Conservation (phyloP, 2,113 vertebrate species). For the Nannospalax galili region DNA sequence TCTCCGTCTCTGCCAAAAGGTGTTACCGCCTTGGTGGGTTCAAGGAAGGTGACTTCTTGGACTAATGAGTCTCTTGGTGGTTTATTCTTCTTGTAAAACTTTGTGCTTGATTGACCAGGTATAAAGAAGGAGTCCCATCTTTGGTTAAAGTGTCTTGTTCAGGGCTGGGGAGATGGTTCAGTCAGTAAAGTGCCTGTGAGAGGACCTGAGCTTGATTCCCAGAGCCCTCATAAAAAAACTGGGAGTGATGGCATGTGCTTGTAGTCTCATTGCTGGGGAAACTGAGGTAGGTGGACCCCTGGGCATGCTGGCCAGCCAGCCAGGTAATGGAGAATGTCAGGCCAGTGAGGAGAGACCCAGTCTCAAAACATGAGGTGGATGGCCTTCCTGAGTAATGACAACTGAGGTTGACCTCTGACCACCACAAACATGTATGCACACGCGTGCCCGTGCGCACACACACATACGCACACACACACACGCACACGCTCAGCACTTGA, state of each 20-base stretch:
- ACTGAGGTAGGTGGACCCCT: neutral
- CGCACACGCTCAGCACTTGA: neutral
- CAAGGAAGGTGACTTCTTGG: neutral
- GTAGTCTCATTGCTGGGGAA: neutral
- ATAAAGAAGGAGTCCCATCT: fast-evolving
- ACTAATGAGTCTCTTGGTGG: neutral
- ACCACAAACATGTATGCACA: neutral
- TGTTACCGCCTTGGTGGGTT: neutral
- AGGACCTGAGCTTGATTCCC: neutral
- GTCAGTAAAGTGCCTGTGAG: neutral
- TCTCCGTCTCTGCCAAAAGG: neutral
- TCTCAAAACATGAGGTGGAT: neutral
- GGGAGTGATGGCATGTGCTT: neutral
- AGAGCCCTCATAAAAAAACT: neutral
- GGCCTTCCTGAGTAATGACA: neutral
- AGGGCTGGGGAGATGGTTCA: neutral
- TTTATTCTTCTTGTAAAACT: neutral
- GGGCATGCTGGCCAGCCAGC: too few species aligned
- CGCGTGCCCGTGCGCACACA: too few species aligned
- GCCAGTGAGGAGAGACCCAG: neutral
- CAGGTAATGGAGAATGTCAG: neutral
- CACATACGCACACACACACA: neutral
- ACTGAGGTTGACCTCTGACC: neutral
- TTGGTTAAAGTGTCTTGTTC: neutral
- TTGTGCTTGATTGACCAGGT: neutral